Conservation (phyloP, 2,113 vertebrate genomes). For the Tupaia chinensis region DNA sequence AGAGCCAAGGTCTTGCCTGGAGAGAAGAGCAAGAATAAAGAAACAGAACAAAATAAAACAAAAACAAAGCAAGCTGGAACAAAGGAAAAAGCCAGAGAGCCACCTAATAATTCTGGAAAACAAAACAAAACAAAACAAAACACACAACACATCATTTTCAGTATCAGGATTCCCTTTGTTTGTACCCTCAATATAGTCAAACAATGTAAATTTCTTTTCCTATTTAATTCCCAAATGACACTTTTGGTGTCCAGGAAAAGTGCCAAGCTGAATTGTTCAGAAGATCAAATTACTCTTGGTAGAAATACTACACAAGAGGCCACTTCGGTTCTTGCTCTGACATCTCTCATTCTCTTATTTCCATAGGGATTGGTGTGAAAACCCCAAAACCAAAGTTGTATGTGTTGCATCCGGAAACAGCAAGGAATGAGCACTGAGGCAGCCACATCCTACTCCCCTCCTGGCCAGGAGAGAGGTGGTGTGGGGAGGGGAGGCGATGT, state of each 20-base stretch:
- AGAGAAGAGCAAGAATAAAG: slow-evolving; percentile 43
- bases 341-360: slow-evolving; percentile 14
- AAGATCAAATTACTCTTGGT: slow-evolving; percentile 20
- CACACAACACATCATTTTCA: background rate
- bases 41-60: background rate
- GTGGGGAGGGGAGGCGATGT: fast-evolving
- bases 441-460: background rate
- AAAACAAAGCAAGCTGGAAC: background rate
- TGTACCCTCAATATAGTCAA: slow-evolving; percentile 4
- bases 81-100: background rate
- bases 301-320: slow-evolving; percentile 1
- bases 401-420: fast-evolving
- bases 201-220: background rate
- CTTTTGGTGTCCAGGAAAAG: slow-evolving; percentile 11
- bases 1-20: background rate
- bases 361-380: background rate
- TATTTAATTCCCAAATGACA: slow-evolving; percentile 19
- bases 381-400: background rate
- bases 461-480: background rate
- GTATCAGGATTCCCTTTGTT: slow-evolving; percentile 25
- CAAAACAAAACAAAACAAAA: too few species aligned
- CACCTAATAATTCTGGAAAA: background rate
- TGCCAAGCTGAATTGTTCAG: background rate
- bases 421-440: background rate
- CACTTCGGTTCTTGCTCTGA: background rate